Evolutionary conservation across 2,797 vertebrate genomes (phyloP).

Genomic region (Benthosema pterotum): DNA sequence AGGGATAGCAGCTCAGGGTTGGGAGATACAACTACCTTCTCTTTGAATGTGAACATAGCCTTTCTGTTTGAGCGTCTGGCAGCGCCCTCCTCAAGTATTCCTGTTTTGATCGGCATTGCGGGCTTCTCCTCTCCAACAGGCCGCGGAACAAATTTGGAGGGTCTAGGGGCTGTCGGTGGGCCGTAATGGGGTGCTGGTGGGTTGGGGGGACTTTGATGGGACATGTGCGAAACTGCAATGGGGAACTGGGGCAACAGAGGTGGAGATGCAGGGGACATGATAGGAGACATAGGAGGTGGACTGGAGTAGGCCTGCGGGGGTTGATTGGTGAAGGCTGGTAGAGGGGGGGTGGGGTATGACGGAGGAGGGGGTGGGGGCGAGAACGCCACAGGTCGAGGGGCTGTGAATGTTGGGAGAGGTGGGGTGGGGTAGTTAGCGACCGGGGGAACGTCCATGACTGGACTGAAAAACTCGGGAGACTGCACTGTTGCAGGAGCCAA

Average conservation of each 20-base stretch:
- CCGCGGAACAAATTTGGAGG: conserved; percentile 68
- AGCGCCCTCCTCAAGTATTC: conserved; percentile 88
- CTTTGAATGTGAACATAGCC: conserved; percentile 98
- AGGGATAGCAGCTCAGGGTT: conserved; percentile 95
- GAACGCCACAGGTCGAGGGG: conserved; percentile 55
- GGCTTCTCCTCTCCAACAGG: conserved; percentile 56
- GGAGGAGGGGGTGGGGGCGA: conserved; percentile 80
- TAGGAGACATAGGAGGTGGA: conserved; percentile 60
- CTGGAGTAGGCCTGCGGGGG: conserved; percentile 57
- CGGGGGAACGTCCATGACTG: conserved; percentile 75
- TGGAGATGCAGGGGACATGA: conserved; percentile 43
- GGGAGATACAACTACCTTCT: conserved; percentile 90
- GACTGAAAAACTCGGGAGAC: conserved; percentile 48
- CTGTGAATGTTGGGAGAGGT: conserved; percentile 59
- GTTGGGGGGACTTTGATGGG: conserved; percentile 72
- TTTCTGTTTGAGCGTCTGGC: conserved; percentile 81
- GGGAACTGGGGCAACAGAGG: conserved; percentile 43
- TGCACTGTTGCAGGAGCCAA: conserved; percentile 78
- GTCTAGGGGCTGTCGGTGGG: conserved; percentile 71
- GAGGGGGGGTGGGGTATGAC: conserved; percentile 77
- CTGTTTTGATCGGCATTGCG: conserved; percentile 78
- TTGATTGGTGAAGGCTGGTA: conserved; percentile 73
- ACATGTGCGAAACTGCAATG: conserved; percentile 31
- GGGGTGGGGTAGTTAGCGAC: conserved; percentile 84
- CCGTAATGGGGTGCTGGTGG: conserved; percentile 82